Base-by-base conservation (phyloP, 2,113 vertebrate species). In the Cebus imitator region DNA sequence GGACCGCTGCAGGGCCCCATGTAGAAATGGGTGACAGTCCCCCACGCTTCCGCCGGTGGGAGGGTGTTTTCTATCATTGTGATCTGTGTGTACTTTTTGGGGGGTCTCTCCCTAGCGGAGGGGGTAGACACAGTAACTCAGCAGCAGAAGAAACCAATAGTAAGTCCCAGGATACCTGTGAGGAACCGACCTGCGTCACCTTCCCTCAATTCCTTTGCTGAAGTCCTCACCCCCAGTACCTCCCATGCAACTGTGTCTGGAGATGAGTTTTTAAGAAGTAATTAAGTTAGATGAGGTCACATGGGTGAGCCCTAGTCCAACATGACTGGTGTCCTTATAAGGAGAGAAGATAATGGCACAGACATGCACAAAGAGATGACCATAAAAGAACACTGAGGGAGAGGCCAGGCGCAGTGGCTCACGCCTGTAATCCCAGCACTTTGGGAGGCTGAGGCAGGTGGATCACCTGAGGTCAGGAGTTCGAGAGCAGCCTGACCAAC, bases 21-120 rank as follows among this genome's bases (percentile, higher is more conserved):
- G 78, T 3, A 43, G 18, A 1, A 13, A n/a, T 4, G 2, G 5
- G 66, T 1, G 5, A 5, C 5, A 6, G 4, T 1, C 4, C 57
- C n/a, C 9, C 4, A 3, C 2, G 8, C 21, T 35, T 6, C 43
- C 40, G 6, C 16, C 2, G 8, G 30, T 1, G 40, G 17, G 20
- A 17, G 0, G 1, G 1, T 72, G 25, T 43, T 64, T 48, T 45
- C 27, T 25, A 4, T 25, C 20, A 0, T 32, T 12, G 20, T 75
- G 10, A 30, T 50, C 14, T 4, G 7, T 0, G 1, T 12, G 3
- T 21, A 5, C 17, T 20, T 87, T 50, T 18, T 40, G 61, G 23
- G 16, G 25, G 27, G 40, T 5, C 40, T 57, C 10, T 90, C 40
- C 64, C 40, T 25, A 3, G 3, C 0, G n/a, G 17, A 10, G 23